Percentiles rank a stretch among this genome's conserved stretches.
Evolutionary conservation across 2,113 vertebrate species (phyloP).

Genomic region (Sturnus vulgaris): DNA sequence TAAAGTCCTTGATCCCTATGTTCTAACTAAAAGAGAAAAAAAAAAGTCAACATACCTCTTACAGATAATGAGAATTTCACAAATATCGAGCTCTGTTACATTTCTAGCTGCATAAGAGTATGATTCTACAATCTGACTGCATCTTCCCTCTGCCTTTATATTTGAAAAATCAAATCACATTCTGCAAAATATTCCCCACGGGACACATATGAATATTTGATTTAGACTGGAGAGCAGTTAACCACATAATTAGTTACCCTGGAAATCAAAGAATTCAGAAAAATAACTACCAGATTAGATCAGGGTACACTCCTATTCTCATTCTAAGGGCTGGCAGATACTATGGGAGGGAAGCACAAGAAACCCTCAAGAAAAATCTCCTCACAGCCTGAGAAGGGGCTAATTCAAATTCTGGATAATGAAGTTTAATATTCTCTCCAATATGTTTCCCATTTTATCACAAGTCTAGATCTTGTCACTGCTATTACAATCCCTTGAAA

Average conservation of each 20-base stretch:
- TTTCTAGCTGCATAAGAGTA: background rate
- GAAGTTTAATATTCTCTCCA: background rate
- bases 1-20: background rate
- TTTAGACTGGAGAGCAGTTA: background rate
- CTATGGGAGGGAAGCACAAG: background rate
- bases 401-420: background rate
- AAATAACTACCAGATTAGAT: background rate
- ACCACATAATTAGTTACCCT: background rate
- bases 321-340: background rate
- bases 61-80: background rate
- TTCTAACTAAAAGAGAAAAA: background rate
- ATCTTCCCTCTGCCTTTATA: background rate
- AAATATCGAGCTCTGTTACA: background rate
- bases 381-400: background rate
- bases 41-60: background rate
- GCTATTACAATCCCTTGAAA: background rate
- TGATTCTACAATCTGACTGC: background rate
- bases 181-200: background rate
- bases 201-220: background rate
- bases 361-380: background rate
- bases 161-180: background rate
- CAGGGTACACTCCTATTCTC: background rate
- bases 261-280: slow-evolving; percentile 8
- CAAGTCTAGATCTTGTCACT: background rate
- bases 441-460: background rate